Conservation (phyloP, 2,888 invertebrate species). For the Erebia epiphron region DNA sequence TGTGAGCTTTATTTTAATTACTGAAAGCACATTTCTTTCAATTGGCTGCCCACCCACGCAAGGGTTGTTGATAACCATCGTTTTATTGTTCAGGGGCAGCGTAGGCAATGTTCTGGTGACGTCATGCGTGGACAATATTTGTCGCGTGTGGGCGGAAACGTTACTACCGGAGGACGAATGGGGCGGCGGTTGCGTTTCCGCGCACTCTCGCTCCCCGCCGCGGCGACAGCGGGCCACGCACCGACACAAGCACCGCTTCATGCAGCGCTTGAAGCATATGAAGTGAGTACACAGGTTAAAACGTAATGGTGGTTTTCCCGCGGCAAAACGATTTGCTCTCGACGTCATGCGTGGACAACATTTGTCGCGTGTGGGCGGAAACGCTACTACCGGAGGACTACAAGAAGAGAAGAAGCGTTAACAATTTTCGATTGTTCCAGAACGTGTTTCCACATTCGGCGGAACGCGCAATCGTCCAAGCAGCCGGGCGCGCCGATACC, state of each 20-base stretch:
- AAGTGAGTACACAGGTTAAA: too few relatives aligned
- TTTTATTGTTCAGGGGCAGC: slow-evolving; percentile 86
- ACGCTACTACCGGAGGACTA: slow-evolving; percentile 98
- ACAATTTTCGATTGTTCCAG: slow-evolving; percentile 62
- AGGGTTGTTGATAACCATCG: background rate
- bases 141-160: slow-evolving; percentile 99
- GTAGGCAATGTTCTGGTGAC: slow-evolving; percentile 99
- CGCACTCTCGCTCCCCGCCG: slow-evolving; percentile 86
- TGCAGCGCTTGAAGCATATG: slow-evolving; percentile 98
- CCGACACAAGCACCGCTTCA: slow-evolving; percentile 96
- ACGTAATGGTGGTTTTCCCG: too few relatives aligned
- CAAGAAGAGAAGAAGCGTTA: background rate
- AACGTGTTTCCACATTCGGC: slow-evolving; percentile 94
- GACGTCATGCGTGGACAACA: slow-evolving; percentile 98
- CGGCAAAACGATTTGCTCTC: too few relatives aligned
- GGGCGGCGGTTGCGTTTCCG: slow-evolving; percentile 78
- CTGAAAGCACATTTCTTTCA: background rate
- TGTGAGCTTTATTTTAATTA: background rate
- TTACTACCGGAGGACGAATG: slow-evolving; percentile 97
- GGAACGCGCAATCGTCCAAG: slow-evolving; percentile 91
- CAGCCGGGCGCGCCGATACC: slow-evolving; percentile 90
- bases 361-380: slow-evolving; percentile 99
- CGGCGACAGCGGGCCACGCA: slow-evolving; percentile 91
- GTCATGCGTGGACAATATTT: slow-evolving; percentile 99
- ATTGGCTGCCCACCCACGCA: background rate